Evolutionary conservation across 2,888 invertebrate species (phyloP), one percentile per base, ranked within the genome.

Genomic region (Agelastica alni): DNA sequence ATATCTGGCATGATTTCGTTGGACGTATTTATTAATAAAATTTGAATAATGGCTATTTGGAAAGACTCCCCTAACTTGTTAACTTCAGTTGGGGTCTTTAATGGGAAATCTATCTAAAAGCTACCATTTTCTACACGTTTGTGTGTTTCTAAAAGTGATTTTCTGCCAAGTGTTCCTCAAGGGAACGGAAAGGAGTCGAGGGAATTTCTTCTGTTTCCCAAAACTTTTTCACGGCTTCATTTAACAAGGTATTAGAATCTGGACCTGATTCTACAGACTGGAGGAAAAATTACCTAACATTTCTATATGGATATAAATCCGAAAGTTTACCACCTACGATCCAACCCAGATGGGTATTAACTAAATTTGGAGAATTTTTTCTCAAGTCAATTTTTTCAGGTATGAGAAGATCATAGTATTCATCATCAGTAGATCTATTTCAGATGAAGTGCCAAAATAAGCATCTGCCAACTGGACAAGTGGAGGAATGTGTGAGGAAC

Each of bases 151-250:
- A 37, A 18, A 18, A 37, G 18, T 20, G 17, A 18, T 37, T 17
- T 37, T 37, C 37, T 18, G 37, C 20, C n/a, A 18, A 18, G n/a
- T 37, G 18, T 37, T 37, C 37, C 18, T 37, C 18, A 17, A 18
- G 18, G 20, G 20, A 37, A 18, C 17, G 18, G 12, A 18, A 37
- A 4, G n/a, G 2, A 18, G 3, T 18, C 18, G 17, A 1, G 5
- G 37, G 18, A 37, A 18, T 17, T 18, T 37, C 37, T 12, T 37
- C 37, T 17, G 4, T 18, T 12, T 37, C 37, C 37, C 17, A 37
- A 18, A 37, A 37, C 18, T 20, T 37, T 37, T 9, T 18, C 9
- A 37, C n/a, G 18, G 18, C 10, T 17, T 37, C 18, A 37, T 12
- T 18, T 18, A 37, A 37, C 20, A 18, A 37, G 37, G n/a, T 18